Base-by-base conservation (phyloP, 2,797 vertebrate genomes). In the Stomatorhinus walkeri region DNA sequence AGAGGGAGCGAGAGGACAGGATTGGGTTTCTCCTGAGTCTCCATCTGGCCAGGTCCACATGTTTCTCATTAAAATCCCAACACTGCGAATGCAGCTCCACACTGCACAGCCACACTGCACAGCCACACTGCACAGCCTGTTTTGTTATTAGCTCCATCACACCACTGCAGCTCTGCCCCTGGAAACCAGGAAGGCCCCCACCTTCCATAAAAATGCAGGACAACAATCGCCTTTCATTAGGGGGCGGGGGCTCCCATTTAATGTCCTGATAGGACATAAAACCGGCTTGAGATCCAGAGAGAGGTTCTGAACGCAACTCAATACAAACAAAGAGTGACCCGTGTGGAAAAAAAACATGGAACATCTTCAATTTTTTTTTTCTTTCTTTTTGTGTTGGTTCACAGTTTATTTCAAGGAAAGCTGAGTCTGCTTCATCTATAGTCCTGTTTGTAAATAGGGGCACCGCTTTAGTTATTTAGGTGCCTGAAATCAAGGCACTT, bases 21-120 rank as follows among this genome's bases (percentile, higher is more conserved):
- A 95, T 96, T 95, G 94, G 93, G 95, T 96, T 96, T 96, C 96
- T 94, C 93, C 94, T 95, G 94, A 95, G 95, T 95, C 94, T 94
- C 94, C 95, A 95, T 95, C 96, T 96, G 94, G 95, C 94, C 94
- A 93, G 93, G 94, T 92, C 94, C 96, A 96, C 95, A 96, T 96
- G 96, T 95, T 96, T 92, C 94, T 95, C 95, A 96, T 96, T 96
- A 96, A 93, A 93, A 92, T 94, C 93, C 95, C 96, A 94, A 95
- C 95, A 96, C 94, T 94, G 95, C 93, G 93, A 94, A 94, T 93
- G 93, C 93, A 94, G 94, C 93, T 94, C 94, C 95, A 94, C 95
- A 95, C 94, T 93, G 36, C 91, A 92, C 94, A 94, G 95, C 95
- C 95, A n/a, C n/a, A n/a, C n/a, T n/a, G n/a, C n/a, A n/a, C n/a